Base-by-base conservation (phyloP, 2,797 vertebrate genomes). In the Anguilla anguilla region DNA sequence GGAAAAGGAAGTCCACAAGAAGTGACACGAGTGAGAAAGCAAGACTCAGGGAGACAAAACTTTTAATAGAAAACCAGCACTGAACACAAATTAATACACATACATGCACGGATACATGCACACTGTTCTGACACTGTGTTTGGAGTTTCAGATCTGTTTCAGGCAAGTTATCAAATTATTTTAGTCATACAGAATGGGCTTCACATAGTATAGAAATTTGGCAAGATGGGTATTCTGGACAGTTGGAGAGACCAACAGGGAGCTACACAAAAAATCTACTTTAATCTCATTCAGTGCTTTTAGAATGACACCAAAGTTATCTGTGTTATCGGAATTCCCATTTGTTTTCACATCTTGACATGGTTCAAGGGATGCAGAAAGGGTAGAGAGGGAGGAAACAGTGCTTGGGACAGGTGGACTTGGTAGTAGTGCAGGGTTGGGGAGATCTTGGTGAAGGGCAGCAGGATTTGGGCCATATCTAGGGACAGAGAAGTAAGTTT, bases 401-500 rank as follows among this genome's bases (percentile, higher is more conserved):
- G 92, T 74, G 89, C 85, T 17, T 2, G 43, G 79, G 31, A 31
- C 2, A 35, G 35, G 31, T 39, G 4, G 72, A 6, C 10, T 10
- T 77, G 72, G 72, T 13, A 17, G 31, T 77, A 6, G 5, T 69
- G 88, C 72, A 87, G 85, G 92, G 87, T 88, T 88, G 2, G 61
- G 86, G 89, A 88, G 89, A 19, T 49, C 17, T 74, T 51, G 57
- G 81, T 90, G 90, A 88, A 84, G 86, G 19, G 17, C 89, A 83
- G 19, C 6, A 7, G 64, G n/a, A 9, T 17, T 69, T 11, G 22
- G 28, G 35, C 35, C 6, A 17, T 35, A 77, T 39, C 28, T 39
- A 31, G 89, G 49, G 90, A 84, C 59, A 22, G 85, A 19, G 85
- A 6, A 17, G n/a, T 93, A 46, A 19, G n/a, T 94, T 96, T 96